Evolutionary conservation across 2,888 invertebrate species (phyloP), one percentile per base, ranked within the genome.

Genomic region (Anthrax anthrax): DNA sequence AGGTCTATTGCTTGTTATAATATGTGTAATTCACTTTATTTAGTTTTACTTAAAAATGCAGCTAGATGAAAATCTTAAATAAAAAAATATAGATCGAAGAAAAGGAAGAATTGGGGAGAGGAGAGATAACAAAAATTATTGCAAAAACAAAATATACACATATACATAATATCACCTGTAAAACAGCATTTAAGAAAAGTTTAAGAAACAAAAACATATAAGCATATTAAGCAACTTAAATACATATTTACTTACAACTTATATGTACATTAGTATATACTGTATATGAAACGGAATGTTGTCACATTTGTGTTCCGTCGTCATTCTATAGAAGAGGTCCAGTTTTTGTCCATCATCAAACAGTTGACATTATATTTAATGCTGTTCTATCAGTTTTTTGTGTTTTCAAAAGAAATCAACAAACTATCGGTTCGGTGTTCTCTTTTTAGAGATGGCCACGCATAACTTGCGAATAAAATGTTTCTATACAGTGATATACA

Each of bases 271-370:
- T 8, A 23, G 23, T 23, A 23, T 23, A 8, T 23, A 23, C 23
- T 29, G 18, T 38, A 51, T 49, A 54, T 50, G 50, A 54, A 51
- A 50, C 51, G 55, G 55, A 55, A 55, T 55, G 55, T 52, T 55
- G 55, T 55, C 53, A 53, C 53, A 54, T 53, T 55, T 52, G 51
- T 55, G 55, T 55, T 54, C 50, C 47, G 51, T 51, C 52, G 53
- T 52, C 51, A 55, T 52, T 51, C 48, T 51, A 51, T 47, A 52
- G 51, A 51, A 49, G 50, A 55, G 52, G 52, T 55, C 55, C 51
- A 55, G 53, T 55, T 55, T 55, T 54, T 55, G 55, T 54, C 46
- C 50, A 23, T 52, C 49, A 51, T 48, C 52, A 47, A 50, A 46
- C 47, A 52, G 50, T 51, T 51, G 51, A 55, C 54, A 53, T 53